Evolutionary conservation across 2,113 vertebrate genomes (phyloP).

Genomic region (Scophthalmus maximus): DNA sequence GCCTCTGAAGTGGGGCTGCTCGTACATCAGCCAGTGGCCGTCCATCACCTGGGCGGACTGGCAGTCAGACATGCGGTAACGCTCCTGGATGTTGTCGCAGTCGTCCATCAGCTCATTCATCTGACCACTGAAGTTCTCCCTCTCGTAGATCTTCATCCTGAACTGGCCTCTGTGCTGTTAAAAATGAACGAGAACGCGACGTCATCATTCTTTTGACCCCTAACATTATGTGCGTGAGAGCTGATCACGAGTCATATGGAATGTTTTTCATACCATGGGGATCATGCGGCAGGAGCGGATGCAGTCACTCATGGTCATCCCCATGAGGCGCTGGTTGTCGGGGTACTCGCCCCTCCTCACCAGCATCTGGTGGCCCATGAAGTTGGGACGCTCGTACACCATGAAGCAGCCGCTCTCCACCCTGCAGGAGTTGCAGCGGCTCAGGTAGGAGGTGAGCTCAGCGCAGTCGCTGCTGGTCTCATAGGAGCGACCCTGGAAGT

Average conservation of each 20-base stretch:
- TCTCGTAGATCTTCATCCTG: conserved; percentile 81
- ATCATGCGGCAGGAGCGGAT: conserved; percentile 82
- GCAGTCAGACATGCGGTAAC: conserved; percentile 75
- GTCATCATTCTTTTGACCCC: no score
- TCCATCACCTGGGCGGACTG: conserved; percentile 83
- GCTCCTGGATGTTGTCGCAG: conserved; percentile 73
- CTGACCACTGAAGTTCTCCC: conserved; percentile 79
- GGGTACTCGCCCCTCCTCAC: conserved; percentile 78
- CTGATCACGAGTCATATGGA: neutral
- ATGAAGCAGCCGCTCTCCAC: conserved; percentile 79
- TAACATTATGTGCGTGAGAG: no score
- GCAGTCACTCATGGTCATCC: conserved; percentile 75
- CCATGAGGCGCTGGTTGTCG: conserved; percentile 79
- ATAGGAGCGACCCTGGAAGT: conserved; percentile 75
- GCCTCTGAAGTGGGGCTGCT: conserved; percentile 82
- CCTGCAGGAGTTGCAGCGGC: conserved; percentile 71
- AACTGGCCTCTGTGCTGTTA: conserved; percentile 77
- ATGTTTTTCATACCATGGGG: conserved; percentile 67
- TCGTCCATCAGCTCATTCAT: conserved; percentile 79
- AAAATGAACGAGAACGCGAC: neutral
- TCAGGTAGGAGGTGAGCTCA: conserved; percentile 75
- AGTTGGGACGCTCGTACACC: conserved; percentile 70
- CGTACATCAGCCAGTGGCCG: conserved; percentile 85
- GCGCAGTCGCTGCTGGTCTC: conserved; percentile 73
- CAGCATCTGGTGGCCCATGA: conserved; percentile 73